Evolutionary conservation across 1,140 invertebrate genomes (phyloP), one percentile per base, ranked within the genome.

Genomic region (Acromyrmex heyeri): DNA sequence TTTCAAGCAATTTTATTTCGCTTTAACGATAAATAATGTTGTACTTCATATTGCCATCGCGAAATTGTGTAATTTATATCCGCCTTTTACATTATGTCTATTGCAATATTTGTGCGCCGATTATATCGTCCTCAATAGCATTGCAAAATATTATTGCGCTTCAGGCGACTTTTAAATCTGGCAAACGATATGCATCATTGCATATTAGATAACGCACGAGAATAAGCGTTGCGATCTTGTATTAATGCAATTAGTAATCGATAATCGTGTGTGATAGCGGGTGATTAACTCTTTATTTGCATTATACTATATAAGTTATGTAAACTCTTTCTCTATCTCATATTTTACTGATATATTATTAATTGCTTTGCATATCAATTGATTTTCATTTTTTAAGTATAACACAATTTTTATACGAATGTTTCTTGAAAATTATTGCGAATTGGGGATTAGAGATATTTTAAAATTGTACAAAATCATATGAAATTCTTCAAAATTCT

Each of bases 41-140:
- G 34, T 59, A 44, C 50, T 82, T 57, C 10, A 53, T 44, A 70
- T 12, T 57, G 48, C 48, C 18, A 21, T 21, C 14, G 50, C 12
- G n/a, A 34, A 82, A 72, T 70, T 70, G 65, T 57, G 50, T 24
- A 70, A 81, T 82, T 82, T 82, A 82, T 59, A 59, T 72, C 64
- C 64, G 48, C 30, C 48, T 59, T 27, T 72, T 82, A 21, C 48
- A 69, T 30, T 30, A 30, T 57, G 21, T n/a, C 16, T 65, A 70
- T 57, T n/a, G 48, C 48, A 55, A 34, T 70, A 70, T 81, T 27
- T 81, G 16, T 10, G 48, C 50, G 44, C 14, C 21, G 65, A 59
- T 82, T 72, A 72, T 50, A 21, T 8, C 24, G 2, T n/a, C 30
- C 18, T 27, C 34, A 16, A 57, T 21, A 7, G 10, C 14, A 53